phyloP scores from a whole-genome alignment of 2,113 vertebrate genomes.

The Sceloporus undulatus region DNA sequence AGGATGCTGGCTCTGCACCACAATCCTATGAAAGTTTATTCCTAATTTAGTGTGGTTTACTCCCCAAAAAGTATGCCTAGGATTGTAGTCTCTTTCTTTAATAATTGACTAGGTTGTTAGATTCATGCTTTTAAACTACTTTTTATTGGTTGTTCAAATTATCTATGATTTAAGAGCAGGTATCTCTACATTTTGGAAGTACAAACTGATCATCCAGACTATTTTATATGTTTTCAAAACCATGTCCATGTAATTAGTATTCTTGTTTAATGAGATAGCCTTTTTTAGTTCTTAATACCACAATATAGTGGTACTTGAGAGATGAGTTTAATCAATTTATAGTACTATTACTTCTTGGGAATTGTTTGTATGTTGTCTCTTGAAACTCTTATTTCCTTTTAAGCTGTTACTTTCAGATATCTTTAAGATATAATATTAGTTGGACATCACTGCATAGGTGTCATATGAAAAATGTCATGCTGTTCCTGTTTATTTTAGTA shows the following conservation, averaged over 20 bases:
- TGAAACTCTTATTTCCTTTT: constrained; percentile 24
- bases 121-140: constrained; percentile 35
- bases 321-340: constrained; percentile 1
- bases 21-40: background rate
- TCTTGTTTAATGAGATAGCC: constrained; percentile 5
- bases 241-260: background rate
- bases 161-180: background rate
- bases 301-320: constrained; percentile 11
- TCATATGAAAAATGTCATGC: background rate
- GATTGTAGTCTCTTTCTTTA: background rate
- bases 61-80: background rate
- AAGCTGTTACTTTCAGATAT: constrained; percentile 6
- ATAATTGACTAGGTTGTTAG: constrained; percentile 1
- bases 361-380: constrained; percentile 3
- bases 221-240: background rate
- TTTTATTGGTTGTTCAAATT: background rate
- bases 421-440: background rate
- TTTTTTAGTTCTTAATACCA: background rate
- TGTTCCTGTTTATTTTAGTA: background rate
- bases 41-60: background rate
- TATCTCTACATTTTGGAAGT: background rate
- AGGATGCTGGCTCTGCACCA: background rate
- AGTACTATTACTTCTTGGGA: background rate
- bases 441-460: background rate
- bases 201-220: background rate